Percentiles rank a stretch among this genome's conserved stretches.
Evolutionary conservation across 2,888 invertebrate genomes (phyloP).

Genomic region (Neocrepidodera transversa): DNA sequence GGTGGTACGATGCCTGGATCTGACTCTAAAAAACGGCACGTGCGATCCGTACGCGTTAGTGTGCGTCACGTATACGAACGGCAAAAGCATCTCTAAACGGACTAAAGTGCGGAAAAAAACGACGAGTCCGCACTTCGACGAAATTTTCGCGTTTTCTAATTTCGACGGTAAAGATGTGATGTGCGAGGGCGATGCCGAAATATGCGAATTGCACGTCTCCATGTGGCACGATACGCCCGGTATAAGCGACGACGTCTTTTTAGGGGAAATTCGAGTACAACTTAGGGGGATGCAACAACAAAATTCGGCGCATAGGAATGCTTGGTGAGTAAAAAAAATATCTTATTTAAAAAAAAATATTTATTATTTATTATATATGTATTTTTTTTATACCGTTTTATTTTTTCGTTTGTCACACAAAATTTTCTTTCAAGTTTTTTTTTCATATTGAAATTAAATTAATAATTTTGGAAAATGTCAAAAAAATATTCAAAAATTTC

Average conservation of each 20-base stretch:
- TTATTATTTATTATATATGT: too few relatives aligned
- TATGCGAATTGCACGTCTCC: conserved; percentile 81
- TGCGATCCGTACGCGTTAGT: conserved; percentile 91
- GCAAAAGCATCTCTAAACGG: conserved; percentile 78
- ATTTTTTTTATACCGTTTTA: too few relatives aligned
- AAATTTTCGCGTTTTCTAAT: conserved; percentile 78
- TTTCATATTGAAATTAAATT: too few relatives aligned
- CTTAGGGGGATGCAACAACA: conserved; percentile 74
- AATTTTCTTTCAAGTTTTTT: too few relatives aligned
- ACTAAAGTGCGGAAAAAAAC: conserved; percentile 90
- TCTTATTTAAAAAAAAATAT: too few relatives aligned
- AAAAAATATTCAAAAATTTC: too few relatives aligned
- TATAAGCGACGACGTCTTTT: conserved; percentile 81
- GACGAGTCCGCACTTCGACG: conserved; percentile 87
- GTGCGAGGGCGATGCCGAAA: conserved; percentile 68
- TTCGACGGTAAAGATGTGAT: conserved; percentile 59
- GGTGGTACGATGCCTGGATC: conserved; percentile 84
- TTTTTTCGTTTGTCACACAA: too few relatives aligned
- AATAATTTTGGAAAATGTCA: too few relatives aligned
- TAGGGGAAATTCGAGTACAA: conserved; percentile 86
- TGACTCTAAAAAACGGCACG: conserved; percentile 87
- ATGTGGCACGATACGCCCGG: conserved; percentile 87
- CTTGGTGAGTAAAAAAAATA: conserved; percentile 78
- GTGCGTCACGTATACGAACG: conserved; percentile 77
- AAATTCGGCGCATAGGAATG: conserved; percentile 68